Percentiles rank a stretch among this genome's conserved stretches.
Evolutionary conservation across 2,113 vertebrate species (phyloP).

Genomic region (Neolamprologus sp.): DNA sequence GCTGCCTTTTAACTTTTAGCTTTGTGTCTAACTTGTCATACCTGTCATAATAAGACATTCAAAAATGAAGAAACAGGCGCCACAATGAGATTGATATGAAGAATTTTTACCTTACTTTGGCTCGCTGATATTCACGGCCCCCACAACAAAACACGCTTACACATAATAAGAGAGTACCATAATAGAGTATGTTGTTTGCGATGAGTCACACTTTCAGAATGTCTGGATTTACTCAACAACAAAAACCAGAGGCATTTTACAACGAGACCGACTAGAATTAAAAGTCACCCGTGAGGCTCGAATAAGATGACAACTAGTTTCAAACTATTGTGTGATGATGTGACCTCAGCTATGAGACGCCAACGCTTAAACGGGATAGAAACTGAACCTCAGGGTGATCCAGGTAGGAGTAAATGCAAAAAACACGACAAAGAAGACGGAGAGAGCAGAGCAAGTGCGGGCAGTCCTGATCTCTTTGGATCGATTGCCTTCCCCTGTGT

Average conservation of each 20-base stretch:
- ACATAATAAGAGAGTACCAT: not conserved
- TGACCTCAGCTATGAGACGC: constrained; percentile 14
- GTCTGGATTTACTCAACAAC: not conserved
- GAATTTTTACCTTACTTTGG: constrained; percentile 9
- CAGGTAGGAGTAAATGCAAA: constrained; percentile 47
- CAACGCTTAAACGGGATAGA: not conserved
- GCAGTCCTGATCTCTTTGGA: not conserved
- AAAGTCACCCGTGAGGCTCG: not conserved
- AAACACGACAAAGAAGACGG: constrained; percentile 1
- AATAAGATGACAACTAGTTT: not conserved
- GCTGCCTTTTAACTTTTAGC: constrained; percentile 12
- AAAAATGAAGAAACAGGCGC: constrained; percentile 28
- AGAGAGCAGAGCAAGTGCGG: not conserved
- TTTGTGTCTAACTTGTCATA: constrained; percentile 44
- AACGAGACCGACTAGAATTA: not conserved
- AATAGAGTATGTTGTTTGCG: not conserved
- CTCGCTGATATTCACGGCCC: not conserved
- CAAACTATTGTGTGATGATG: not conserved
- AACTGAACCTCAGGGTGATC: not conserved
- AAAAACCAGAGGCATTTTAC: not conserved
- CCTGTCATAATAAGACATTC: constrained; percentile 45
- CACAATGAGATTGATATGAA: not conserved
- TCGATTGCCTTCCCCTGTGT: not conserved
- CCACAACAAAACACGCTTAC: not conserved
- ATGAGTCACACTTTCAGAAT: not conserved